Base-by-base conservation (phyloP, 2,113 vertebrate genomes). In the Macquaria australasica region DNA sequence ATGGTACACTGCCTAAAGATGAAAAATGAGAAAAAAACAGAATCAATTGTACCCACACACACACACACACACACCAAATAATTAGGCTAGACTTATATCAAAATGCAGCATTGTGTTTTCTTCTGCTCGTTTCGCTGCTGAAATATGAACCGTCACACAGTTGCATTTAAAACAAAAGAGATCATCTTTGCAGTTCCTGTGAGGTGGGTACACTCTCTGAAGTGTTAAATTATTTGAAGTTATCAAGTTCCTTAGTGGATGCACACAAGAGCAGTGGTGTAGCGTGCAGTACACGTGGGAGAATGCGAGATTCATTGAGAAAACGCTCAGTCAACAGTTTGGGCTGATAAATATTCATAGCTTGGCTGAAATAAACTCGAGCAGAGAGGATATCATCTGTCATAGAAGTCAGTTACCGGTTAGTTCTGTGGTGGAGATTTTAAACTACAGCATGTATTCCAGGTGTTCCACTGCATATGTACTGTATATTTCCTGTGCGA, bases 1-100 rank as follows among this genome's bases (percentile, higher is more conserved):
- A 90, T 41, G 73, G 48, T 90, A 77, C 80, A 89, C 70, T 66
- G 94, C 94, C 93, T 94, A 60, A 90, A 94, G 94, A 93, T 3
- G 59, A 78, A 87, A 89, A 82, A 64, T 3, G 16, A 76, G 37
- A 62, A 82, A 72, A 73, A 91, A 78, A 83, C 71, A 62, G 72
- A 94, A 95, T 93, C 91, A 89, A 92, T 92, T 91, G 89, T 89
- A 89, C 81, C 84, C 63, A 53, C 84, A 37, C 39, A 6, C 60
- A 18, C 70, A 59, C 21, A 56, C 43, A 43, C 41, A 8, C 7
- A 51, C 73, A 51, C 82, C 81, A 92, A 93, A 86, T 93, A 90
- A 95, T 93, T 90, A 91, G 84, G 78, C 76, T 83, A 68, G 83
- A 82, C 90, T 88, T 83, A n/a, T 64, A 89, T 93, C 74, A 87